Evolutionary conservation across 2,888 invertebrate genomes (phyloP), one percentile per base, ranked within the genome.

Genomic region (Agrilus biguttatus): DNA sequence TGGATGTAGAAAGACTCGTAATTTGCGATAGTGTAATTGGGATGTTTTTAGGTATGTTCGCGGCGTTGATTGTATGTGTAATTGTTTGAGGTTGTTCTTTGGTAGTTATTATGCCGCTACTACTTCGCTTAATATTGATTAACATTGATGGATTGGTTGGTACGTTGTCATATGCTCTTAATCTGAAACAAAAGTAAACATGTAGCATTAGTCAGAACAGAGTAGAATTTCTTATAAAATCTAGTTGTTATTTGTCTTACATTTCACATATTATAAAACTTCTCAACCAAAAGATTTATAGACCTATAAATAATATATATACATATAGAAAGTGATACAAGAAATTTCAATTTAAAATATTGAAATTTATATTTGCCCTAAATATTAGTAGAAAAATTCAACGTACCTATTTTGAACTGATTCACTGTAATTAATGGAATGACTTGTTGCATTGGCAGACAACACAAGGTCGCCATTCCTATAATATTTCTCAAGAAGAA

Each of bases 401-500:
- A 28, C 10, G 2, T 28, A 28, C 28, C 28, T 28, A 58, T 81
- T 86, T 49, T 83, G 83, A 2, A 87, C 83, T 0, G 85, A 84
- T 44, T 83, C 83, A 42, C 84, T 80, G 55, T 89, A 89, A 43
- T 78, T 83, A 0, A 75, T 73, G 0, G 88, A 85, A 53, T 80
- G 79, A 1, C 80, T 75, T 12, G 80, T 75, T 0, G 88, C 86
- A 48, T 75, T 78, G 4, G 80, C 77, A 0, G 85, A 76, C 12
- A 88, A 58, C 0, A 84, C 72, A 39, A 89, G 63, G 56, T 88
- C 86, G 0, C 88, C 88, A 48, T 79, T 80, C 43, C 88, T 47
- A 50, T 83, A 87, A 62, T 87, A 87, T 58, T 88, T 88, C 52
- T 89, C 89, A 48, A 89, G 59, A 6, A 88, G 66, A 40, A 88